These are phyloP conservation scores for Clarias platycephalus DNA, from an alignment of 2,797 vertebrate species.

Conservation along the genomic window DNA sequence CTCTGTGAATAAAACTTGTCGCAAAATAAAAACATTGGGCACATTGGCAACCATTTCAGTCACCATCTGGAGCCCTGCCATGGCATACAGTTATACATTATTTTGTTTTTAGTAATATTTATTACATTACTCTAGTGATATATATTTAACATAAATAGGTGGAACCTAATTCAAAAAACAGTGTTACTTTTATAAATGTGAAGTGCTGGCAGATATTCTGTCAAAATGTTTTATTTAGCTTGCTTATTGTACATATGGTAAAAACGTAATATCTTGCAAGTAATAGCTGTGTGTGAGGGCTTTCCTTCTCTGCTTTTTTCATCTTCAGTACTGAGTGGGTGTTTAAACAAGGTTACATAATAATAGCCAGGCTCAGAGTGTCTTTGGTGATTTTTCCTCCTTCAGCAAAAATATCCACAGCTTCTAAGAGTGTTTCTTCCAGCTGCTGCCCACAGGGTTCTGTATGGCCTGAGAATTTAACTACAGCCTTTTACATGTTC, in stretches of 20 bases:
- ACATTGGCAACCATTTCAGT: too few species aligned
- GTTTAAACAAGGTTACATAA: conserved; percentile 42
- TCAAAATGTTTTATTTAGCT: conserved; percentile 4
- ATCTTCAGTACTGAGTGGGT: conserved; percentile 5
- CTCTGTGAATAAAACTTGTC: too few species aligned
- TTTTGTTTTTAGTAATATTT: background rate
- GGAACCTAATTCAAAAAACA: background rate
- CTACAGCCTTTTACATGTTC: conserved; percentile 2
- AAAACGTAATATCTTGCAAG: conserved; percentile 8
- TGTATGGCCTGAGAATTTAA: conserved; percentile 18
- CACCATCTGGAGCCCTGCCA: background rate
- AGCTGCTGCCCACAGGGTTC: conserved; percentile 32
- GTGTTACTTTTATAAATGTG: background rate
- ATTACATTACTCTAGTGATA: background rate
- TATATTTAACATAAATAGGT: background rate
- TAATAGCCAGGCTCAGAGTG: conserved; percentile 28
- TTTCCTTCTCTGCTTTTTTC: conserved; percentile 33
- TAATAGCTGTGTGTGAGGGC: conserved; percentile 15
- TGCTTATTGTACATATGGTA: background rate
- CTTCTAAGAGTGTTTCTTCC: conserved; percentile 41
- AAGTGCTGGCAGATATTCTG: background rate
- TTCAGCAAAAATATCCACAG: conserved; percentile 39
- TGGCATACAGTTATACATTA: background rate
- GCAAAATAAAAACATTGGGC: too few species aligned
- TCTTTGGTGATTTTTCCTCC: conserved; percentile 21